Percentiles rank a stretch among this genome's conserved stretches.
phyloP scores from a whole-genome alignment of 2,113 vertebrate genomes.

The Corynorhinus townsendii region DNA sequence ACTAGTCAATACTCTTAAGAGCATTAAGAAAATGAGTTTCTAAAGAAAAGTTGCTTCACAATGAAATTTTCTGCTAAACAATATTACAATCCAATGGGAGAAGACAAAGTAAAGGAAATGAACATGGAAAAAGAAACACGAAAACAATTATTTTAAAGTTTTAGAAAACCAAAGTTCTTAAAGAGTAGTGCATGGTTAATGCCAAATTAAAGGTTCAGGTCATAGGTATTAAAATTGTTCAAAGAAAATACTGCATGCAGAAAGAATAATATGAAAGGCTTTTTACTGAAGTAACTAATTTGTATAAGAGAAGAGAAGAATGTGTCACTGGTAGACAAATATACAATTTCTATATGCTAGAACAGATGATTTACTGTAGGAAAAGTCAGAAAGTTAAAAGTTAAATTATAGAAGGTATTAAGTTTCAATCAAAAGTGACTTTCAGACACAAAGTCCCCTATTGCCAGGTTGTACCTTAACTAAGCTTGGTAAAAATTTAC shows the following conservation, averaged over 20 bases:
- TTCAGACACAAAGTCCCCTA: background rate
- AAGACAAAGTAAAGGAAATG: background rate
- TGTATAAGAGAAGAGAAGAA: background rate
- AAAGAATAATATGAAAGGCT: background rate
- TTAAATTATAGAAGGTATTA: background rate
- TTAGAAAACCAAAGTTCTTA: background rate
- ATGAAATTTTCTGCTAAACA: background rate
- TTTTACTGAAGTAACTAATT: background rate
- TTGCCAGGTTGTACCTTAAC: background rate
- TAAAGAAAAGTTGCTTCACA: background rate
- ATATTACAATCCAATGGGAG: background rate
- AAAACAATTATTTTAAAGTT: background rate
- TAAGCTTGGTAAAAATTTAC: slow-evolving; percentile 24
- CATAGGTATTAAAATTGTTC: background rate
- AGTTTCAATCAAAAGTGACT: background rate
- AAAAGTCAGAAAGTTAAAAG: background rate
- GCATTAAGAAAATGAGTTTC: background rate
- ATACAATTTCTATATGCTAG: background rate
- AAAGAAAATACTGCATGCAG: background rate
- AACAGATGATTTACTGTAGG: background rate
- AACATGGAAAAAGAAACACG: background rate
- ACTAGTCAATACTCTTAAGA: background rate
- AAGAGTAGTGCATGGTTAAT: background rate
- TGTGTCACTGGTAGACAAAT: background rate
- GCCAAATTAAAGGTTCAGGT: background rate